Evolutionary conservation across 2,113 vertebrate genomes (phyloP).

Genomic region (Paradisaea rubra): DNA sequence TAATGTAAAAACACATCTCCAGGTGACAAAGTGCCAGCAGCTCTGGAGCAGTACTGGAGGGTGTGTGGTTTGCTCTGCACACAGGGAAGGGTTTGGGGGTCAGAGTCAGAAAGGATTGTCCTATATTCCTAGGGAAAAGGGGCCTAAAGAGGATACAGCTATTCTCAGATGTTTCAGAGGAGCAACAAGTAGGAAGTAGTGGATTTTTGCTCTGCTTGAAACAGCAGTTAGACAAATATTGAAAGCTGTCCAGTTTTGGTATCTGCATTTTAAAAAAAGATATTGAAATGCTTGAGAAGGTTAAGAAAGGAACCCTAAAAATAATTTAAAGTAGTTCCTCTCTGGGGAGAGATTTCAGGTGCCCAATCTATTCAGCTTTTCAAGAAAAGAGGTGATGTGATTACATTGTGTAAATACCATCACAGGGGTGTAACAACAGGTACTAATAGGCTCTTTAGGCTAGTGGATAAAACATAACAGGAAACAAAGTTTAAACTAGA

Average conservation of each 20-base stretch:
- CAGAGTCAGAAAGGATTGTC: background rate
- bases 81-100: background rate
- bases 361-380: background rate
- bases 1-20: background rate
- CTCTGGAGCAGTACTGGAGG: background rate
- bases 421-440: background rate
- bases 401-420: background rate
- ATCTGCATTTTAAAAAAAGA: background rate
- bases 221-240: background rate
- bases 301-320: background rate
- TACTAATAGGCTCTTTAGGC: background rate
- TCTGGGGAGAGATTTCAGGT: background rate
- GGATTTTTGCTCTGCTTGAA: background rate
- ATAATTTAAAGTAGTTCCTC: background rate
- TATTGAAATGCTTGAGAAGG: background rate
- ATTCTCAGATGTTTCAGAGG: background rate
- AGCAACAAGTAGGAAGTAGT: background rate
- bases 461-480: background rate
- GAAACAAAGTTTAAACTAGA: background rate
- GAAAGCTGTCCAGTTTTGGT: background rate
- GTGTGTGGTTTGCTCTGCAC: background rate
- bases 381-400: background rate
- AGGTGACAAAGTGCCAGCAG: background rate
- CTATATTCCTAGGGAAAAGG: background rate
- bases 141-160: background rate